These are phyloP conservation scores for Pongo abelii DNA, from an alignment of 2,113 vertebrate species.

Conservation along the genomic window DNA sequence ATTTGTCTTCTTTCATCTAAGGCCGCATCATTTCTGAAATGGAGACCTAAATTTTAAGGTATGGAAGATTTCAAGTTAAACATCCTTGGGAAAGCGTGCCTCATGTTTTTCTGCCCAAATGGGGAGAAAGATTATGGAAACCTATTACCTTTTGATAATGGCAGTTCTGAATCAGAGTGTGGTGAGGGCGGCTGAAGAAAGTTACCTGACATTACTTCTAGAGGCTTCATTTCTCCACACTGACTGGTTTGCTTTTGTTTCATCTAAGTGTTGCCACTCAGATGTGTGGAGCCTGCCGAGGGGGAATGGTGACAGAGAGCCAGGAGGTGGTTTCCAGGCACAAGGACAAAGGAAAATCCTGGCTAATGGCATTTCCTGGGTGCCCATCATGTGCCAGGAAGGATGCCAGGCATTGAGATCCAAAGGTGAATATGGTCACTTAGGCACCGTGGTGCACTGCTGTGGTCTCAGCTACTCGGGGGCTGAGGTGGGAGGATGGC, in stretches of 20 bases:
- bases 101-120: constrained; percentile 36
- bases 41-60: constrained; percentile 61
- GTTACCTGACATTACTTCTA: fast-evolving
- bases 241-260: background rate
- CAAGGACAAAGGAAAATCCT: background rate
- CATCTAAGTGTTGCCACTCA: background rate
- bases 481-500: background rate
- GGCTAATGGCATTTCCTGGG: background rate
- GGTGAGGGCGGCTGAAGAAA: fast-evolving
- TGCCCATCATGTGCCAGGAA: background rate
- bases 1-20: constrained; percentile 61
- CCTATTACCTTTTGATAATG: background rate
- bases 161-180: background rate
- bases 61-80: constrained; percentile 50
- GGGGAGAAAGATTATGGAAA: constrained; percentile 26
- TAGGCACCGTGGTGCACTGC: background rate
- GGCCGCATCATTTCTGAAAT: constrained; percentile 66
- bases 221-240: background rate
- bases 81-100: constrained; percentile 39
- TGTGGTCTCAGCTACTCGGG: background rate
- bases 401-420: background rate
- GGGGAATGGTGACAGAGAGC: background rate
- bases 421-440: background rate
- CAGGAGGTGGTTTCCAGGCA: background rate
- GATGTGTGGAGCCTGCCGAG: background rate